Evolutionary conservation across 1,140 invertebrate species (phyloP), one percentile per base, ranked within the genome.

Genomic region (Branchinecta lynchi): DNA sequence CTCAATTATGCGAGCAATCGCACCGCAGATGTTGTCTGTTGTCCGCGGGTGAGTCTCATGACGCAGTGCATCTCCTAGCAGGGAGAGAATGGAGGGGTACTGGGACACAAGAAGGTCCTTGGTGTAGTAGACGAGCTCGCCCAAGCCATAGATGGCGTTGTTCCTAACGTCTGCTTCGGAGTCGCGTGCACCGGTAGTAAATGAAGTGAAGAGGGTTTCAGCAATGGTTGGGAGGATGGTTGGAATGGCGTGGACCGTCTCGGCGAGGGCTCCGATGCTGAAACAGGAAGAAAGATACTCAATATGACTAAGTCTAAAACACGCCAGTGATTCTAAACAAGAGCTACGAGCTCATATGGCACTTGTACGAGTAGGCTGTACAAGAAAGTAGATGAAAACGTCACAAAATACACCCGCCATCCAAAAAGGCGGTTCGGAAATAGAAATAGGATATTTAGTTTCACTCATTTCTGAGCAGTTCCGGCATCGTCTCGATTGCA

Each of bases 21-120:
- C 87, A 69, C 87, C 88, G 77, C 87, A 87, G 70, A 89, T 85
- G 74, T 92, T 91, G 74, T 92, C 89, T 43, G 87, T 76, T 2
- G 84, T 84, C 43, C 84, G 79, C 0, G 78, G 77, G 73, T 86
- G 81, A 3, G 77, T 79, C 76, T 89, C 88, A 72, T 81, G 83
- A 20, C 78, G 75, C 66, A 89, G 80, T 0, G 83, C 79, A n/a
- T 79, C 76, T 7, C 87, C 87, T 15, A 92, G 76, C 6, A 80
- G 76, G 77, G 85, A 82, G 10, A 91, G 76, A 73, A 90, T 86
- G 21, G 82, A 78, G 20, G 78, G 75, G 75, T 86, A 88, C 73
- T 83, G 79, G 81, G 77, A 75, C 73, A 80, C 82, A 71, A 85
- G 75, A n/a, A 77, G 73, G 67, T 85, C 82, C 75, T 84, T 85